Base-by-base conservation (phyloP, 1,140 invertebrate species). In the Drosophila tristis region DNA sequence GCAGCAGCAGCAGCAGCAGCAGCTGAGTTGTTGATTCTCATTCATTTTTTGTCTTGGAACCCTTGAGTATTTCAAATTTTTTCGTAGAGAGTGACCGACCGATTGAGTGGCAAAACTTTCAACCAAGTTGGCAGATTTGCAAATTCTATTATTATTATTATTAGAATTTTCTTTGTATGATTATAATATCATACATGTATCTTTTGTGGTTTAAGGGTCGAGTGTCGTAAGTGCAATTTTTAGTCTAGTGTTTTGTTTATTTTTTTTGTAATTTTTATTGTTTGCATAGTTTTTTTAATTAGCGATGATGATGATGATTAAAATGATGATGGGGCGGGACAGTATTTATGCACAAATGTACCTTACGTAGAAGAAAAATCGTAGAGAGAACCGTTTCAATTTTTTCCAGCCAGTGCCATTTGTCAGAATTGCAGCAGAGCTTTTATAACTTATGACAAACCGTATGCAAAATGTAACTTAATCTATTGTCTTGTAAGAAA, bases 271-370 rank as follows among this genome's bases (percentile, higher is more conserved):
- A 20, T 20, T 45, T 23, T 49, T 49, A 42, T 53, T 31, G 29
- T 31, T 44, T 25, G 42, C 42, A 35, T 57, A 74, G 51, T 74
- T 76, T 20, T 20, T 66, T 23, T 66, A 67, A 55, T 39, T 50
- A 74, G 70, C 66, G 54, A 39, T 39, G 11, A 13, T 35, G 26
- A 29, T 5, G 26, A 29, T 5, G 26, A 29, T 29, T 29, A 29
- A 6, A 2, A 29, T 73, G 64, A 70, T 44, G 70, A 53, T 68
- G 49, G 78, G 63, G 35, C 11, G 62, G 65, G 63, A 70, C 76
- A 89, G 84, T 89, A 89, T 89, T 89, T 89, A 90, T 89, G 79
- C 84, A 89, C 84, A 89, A 84, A 79, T 89, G 84, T 89, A 89
- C 84, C 84, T 89, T 77, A 89, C 50, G 39, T 47, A 57, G 58